Base-by-base conservation (phyloP, 2,888 invertebrate genomes). In the Metacarcinus magister region DNA sequence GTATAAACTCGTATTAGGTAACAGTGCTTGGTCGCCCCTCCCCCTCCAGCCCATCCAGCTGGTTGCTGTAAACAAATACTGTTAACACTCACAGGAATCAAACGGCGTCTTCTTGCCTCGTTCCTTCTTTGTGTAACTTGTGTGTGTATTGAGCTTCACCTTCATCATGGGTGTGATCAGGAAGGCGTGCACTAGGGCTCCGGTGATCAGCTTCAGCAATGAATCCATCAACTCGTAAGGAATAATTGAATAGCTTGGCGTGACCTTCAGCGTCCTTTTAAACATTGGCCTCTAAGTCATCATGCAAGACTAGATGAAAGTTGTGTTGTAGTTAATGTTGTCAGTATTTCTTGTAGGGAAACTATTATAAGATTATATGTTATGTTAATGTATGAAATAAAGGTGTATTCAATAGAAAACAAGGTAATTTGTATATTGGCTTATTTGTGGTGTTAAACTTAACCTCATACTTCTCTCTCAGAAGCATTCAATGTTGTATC, bases 181-280 rank as follows among this genome's bases (percentile, higher is more conserved):
- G 96, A 96, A 96, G 28, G 92, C 94, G 8, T 23, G 19, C 5
- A 60, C 43, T 7, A 94, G 67, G 23, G 60, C 96, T 10, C 82
- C 92, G 7, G 92, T 96, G 54, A 92, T 96, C 54, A 96, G 92
- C 92, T 94, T 96, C 94, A 96, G 96, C 60, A 92, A 92, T 87
- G 96, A 96, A 43, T 96, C 96, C 16, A 54, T 96, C 8, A 96
- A 96, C 82, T 94, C 96, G 96, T 96, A 92, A 96, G 96, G 8
- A 48, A 91, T 32, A 39, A 16, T 87, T 13, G 32, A 1, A 32
- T 87, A 13, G 32, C 19, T 87, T 60, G 2, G 39, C 0, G 16
- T 87, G 87, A 87, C 39, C 39, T 87, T 87, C 39, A 39, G 87
- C 39, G 39, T 87, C 87, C 87, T 28, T 82, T 28, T 60, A 10